Base-by-base conservation (phyloP, 2,888 invertebrate genomes). In the Lasioglossum vierecki region DNA sequence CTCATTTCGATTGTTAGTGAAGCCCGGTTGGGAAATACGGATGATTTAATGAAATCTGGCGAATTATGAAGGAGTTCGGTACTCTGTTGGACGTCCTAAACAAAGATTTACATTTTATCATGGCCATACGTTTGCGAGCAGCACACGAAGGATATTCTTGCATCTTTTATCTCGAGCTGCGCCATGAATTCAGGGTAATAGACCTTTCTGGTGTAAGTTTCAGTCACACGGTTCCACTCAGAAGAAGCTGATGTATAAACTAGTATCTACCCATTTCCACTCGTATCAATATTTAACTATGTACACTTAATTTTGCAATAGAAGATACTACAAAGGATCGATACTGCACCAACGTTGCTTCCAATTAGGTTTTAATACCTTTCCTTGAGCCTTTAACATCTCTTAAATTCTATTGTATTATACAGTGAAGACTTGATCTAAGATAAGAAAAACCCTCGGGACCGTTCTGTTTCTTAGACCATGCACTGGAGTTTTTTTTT, bases 161-260 rank as follows among this genome's bases (percentile, higher is more conserved):
- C 68, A 84, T 88, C 88, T 88, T 88, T 88, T 70, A 87, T 88
- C 80, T 39, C 15, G 46, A 13, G 71, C 63, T 49, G 15, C 53
- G 18, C 71, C 26, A 71, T 60, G 75, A 83, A 80, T 80, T 63
- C 57, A 9, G 79, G 46, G 41, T 60, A 63, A 71, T 72, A 78
- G 76, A 78, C 71, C 70, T 70, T 49, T 8, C 39, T 22, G 30
- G 46, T 22, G 79, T 46, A 71, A 46, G 63, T 78, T 80, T 79
- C 46, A 79, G 75, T 60, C 74, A 18, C 39, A 35, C 1, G 35
- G 35, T 46, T 68, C 66, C 35, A 8, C 66, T 30, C 30, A 35
- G 35, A 66, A 26, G 76, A 46, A 66, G 66, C 35, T 35, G 66
- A 76, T 71, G 57, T 53, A 71, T 79, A 71, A 79, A 57, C 60